Evolutionary conservation across 2,797 vertebrate genomes (phyloP).

Genomic region (Hippocampus kuda): DNA sequence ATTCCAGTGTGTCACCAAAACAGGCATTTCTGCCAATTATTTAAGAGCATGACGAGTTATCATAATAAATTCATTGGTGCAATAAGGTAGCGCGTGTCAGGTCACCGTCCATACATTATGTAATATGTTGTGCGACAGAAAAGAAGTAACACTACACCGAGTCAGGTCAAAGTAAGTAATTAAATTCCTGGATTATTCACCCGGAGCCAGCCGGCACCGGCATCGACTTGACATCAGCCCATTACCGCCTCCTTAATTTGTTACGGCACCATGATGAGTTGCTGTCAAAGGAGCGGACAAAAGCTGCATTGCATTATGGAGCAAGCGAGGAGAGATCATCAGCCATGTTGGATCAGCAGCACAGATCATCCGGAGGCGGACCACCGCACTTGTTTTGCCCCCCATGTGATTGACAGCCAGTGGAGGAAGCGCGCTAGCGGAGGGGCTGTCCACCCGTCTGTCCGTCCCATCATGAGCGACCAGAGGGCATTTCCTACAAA

Average conservation of each 20-base stretch:
- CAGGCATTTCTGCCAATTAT: too few relatives aligned
- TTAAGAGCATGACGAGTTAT: too few relatives aligned
- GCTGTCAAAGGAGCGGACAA: slow-evolving; percentile 57
- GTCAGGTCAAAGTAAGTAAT: too few relatives aligned
- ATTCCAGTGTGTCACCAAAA: too few relatives aligned
- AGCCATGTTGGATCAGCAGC: slow-evolving; percentile 45
- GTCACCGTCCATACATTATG: too few relatives aligned
- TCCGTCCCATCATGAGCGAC: neutral
- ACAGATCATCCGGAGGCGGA: neutral
- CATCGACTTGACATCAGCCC: slow-evolving; percentile 63
- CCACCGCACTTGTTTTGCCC: neutral
- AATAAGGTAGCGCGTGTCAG: too few relatives aligned
- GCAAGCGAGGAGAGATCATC: slow-evolving; percentile 36
- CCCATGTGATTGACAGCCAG: neutral
- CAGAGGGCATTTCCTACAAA: slow-evolving; percentile 3
- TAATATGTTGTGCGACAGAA: too few relatives aligned
- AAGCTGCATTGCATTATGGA: slow-evolving; percentile 58
- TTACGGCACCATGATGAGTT: slow-evolving; percentile 50
- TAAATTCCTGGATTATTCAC: neutral
- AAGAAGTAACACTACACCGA: too few relatives aligned
- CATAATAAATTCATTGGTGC: too few relatives aligned
- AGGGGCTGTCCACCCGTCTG: neutral
- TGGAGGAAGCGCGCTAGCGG: neutral
- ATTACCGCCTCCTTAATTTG: slow-evolving; percentile 62
- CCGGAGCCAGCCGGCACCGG: neutral